Conservation (phyloP, 2,888 invertebrate species). For the Dryococelus australis region DNA sequence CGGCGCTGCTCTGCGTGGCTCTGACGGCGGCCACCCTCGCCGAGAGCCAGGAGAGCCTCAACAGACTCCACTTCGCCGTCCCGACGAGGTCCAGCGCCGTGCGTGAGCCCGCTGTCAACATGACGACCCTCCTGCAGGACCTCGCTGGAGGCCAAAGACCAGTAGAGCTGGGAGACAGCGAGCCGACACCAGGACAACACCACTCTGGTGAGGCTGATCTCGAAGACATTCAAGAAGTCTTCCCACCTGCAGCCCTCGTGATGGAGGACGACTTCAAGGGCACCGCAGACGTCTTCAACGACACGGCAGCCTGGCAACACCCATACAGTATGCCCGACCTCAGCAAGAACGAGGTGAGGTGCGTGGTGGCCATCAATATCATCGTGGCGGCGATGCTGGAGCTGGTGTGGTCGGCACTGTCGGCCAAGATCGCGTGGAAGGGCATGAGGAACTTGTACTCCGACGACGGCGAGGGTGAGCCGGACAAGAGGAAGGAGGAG, state of each 20-base stretch:
- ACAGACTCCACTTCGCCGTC: constrained; percentile 11
- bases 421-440: constrained; percentile 66
- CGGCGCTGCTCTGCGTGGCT: constrained; percentile 61
- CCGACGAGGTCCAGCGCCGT: constrained; percentile 46
- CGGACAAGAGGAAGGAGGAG: constrained; percentile 32
- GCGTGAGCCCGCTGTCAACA: background rate
- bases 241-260: too few relatives aligned
- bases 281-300: too few relatives aligned
- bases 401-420: constrained; percentile 67
- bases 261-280: too few relatives aligned
- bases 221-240: background rate
- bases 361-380: constrained; percentile 66
- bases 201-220: background rate
- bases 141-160: background rate
- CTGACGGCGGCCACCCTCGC: constrained; percentile 60
- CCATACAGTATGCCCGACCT: too few relatives aligned
- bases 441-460: constrained; percentile 64
- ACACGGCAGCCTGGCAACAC: too few relatives aligned
- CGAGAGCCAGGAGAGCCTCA: constrained; percentile 50
- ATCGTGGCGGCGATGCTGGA: constrained; percentile 67
- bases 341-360: constrained; percentile 33
- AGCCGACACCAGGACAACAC: background rate
- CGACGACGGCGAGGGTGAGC: constrained; percentile 57
- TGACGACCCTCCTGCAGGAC: background rate
- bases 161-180: background rate